Conservation (phyloP, 2,888 invertebrate genomes). For the Drosophila nr. perissopoda region DNA sequence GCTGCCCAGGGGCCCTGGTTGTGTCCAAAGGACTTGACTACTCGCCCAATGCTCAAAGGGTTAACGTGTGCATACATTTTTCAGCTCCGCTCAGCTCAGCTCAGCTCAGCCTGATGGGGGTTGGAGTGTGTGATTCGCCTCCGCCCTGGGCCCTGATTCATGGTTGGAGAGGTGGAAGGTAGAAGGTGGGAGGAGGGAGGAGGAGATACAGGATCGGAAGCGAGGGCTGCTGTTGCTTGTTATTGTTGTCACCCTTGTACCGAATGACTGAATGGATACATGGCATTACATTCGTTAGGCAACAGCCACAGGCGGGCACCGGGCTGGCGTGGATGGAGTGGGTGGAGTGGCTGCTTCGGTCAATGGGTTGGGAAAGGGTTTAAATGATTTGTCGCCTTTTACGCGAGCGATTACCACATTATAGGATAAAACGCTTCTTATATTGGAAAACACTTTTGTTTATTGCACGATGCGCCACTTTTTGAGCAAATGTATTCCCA, state of each 20-base stretch:
- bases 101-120: neutral
- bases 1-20: constrained; percentile 58
- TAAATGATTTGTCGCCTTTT: constrained; percentile 84
- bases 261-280: constrained; percentile 16
- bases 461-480: constrained; percentile 69
- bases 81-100: constrained; percentile 18
- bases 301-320: constrained; percentile 21
- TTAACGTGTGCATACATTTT: constrained; percentile 73
- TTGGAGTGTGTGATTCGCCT: constrained; percentile 24
- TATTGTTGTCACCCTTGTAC: constrained; percentile 74
- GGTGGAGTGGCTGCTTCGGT: constrained; percentile 15
- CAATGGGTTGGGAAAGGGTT: constrained; percentile 54
- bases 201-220: neutral
- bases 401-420: constrained; percentile 84
- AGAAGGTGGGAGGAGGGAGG: no score
- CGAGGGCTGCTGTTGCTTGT: constrained; percentile 20
- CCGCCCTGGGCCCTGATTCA: constrained; percentile 29
- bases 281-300: constrained; percentile 41
- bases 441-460: constrained; percentile 81
- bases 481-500: constrained; percentile 70
- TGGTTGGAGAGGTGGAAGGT: neutral
- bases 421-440: constrained; percentile 77
- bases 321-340: neutral
- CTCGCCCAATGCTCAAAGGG: constrained; percentile 65
- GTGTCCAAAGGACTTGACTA: constrained; percentile 29